Evolutionary conservation across 2,113 vertebrate genomes (phyloP).

Genomic region (Misgurnus anguillicaudatus): DNA sequence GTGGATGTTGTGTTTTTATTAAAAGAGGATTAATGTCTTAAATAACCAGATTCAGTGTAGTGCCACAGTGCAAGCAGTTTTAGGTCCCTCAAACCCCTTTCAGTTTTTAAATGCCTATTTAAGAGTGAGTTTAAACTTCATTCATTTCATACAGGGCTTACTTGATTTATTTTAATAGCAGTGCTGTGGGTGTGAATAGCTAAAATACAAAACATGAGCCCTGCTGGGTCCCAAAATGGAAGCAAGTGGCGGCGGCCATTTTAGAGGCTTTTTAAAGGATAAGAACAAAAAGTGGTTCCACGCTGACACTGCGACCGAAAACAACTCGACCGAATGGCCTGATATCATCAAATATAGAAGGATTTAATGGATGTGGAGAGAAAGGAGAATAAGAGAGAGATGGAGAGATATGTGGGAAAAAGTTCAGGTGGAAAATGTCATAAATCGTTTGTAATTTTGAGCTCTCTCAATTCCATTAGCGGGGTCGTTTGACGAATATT

Average conservation of each 20-base stretch:
- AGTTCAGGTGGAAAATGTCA: constrained; percentile 38
- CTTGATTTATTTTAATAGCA: not conserved
- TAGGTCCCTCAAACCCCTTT: not conserved
- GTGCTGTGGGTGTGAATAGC: not conserved
- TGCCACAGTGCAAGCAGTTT: not conserved
- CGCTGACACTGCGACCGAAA: not conserved
- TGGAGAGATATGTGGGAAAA: not conserved
- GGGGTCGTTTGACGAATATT: constrained; percentile 37
- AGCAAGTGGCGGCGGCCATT: constrained; percentile 1
- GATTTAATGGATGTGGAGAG: constrained; percentile 14
- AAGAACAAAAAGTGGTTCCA: not conserved
- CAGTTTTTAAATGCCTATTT: not conserved
- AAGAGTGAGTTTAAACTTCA: not conserved
- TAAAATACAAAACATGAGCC: not conserved
- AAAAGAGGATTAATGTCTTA: not conserved
- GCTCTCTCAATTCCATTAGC: constrained; percentile 39
- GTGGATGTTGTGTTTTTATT: not conserved
- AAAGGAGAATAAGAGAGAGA: not conserved
- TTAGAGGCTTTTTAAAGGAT: constrained; percentile 1
- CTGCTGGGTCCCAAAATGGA: not conserved
- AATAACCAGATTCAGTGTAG: not conserved
- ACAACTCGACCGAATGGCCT: constrained; percentile 1
- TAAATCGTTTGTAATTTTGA: constrained; percentile 29
- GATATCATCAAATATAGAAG: not conserved
- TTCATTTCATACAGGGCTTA: constrained; percentile 7